Evolutionary conservation across 1,140 invertebrate species (phyloP), one percentile per base, ranked within the genome.

Genomic region (Habropoda laboriosa): DNA sequence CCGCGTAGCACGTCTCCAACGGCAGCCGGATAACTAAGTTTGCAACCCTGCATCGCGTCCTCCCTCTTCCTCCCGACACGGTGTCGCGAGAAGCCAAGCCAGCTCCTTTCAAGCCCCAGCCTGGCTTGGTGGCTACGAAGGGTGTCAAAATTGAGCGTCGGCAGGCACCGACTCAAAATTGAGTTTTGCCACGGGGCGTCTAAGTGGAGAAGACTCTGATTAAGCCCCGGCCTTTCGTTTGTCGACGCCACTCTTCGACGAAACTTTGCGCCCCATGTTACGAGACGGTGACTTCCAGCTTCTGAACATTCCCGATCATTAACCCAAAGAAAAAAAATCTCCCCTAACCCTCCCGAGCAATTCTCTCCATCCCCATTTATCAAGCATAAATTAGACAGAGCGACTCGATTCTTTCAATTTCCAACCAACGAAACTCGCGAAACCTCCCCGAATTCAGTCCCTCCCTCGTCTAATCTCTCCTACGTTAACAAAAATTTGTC

Each of bases 101-200:
- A 18, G 75, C 42, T 71, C 53, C 66, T 53, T 77, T 82, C 67
- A 55, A 21, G 10, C 51, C 76, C 67, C 73, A 49, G 64, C 55
- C 77, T 68, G 85, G 79, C 87, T 89, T 90, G 81, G 85, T 82
- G 90, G 84, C 89, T 90, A 86, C 82, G 84, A 85, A 87, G 89
- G 91, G 92, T 90, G 91, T 92, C 91, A 92, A 93, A 93, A 92
- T 92, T 92, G 90, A 90, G 89, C 89, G 89, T 88, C 91, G 84
- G 84, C 87, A 87, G 88, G 84, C 86, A 80, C 80, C 79, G 85
- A 88, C 83, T 92, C 91, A 91, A 92, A 93, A 93, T 93, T 92
- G 91, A 93, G 91, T 93, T 93, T 93, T 91, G 86, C 88, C 76
- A 73, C 80, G 42, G 76, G 83, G 82, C 70, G 82, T 80, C 87